Evolutionary conservation across 92 coral and sea anemone genomes (phyloP), one percentile per base, ranked within the genome.

Genomic region (Epizoanthus illoricatus): DNA sequence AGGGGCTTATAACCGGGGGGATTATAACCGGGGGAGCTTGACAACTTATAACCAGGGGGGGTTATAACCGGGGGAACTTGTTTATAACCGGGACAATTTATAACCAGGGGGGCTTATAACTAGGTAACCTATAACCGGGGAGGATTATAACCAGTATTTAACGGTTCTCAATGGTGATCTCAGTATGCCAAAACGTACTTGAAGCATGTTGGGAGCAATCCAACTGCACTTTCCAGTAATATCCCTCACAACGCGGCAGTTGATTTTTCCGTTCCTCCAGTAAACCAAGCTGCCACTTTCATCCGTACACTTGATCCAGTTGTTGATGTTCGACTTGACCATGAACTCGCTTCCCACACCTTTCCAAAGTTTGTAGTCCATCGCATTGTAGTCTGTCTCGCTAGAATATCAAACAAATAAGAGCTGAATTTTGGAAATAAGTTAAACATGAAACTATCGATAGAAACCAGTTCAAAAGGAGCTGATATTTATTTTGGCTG

Each of bases 251-350:
- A 71, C 76, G 17, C 76, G 76, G 42, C 76, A 71, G 58, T 71
- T 71, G 60, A 71, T 19, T 28, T 11, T 18, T 19, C 76, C 76
- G 3, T 49, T 49, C 60, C 59, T 56, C 63, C 74, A 60, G 41
- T 73, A 56, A 10, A 86, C 87, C 18, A 91, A 65, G 40, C 85
- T 84, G 71, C 95, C 95, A 42, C 4, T 47, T 1, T 7, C 18
- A 11, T 83, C 73, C 3, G 7, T 8, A 55, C 95, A 91, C 19
- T 41, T 56, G 42, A 81, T 69, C 95, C 95, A 91, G 83, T 91
- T 86, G 79, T 89, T 84, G 57, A 91, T 91, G 64, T 91, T 91
- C n/a, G 92, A 88, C 52, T 86, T 91, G 79, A 91, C 45, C 68
- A 91, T 72, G 13, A 91, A 71, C 64, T 86, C 84, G 11, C 49